Evolutionary conservation across 2,113 vertebrate species (phyloP), one percentile per base, ranked within the genome.

Genomic region (Thunnus maccoyii): DNA sequence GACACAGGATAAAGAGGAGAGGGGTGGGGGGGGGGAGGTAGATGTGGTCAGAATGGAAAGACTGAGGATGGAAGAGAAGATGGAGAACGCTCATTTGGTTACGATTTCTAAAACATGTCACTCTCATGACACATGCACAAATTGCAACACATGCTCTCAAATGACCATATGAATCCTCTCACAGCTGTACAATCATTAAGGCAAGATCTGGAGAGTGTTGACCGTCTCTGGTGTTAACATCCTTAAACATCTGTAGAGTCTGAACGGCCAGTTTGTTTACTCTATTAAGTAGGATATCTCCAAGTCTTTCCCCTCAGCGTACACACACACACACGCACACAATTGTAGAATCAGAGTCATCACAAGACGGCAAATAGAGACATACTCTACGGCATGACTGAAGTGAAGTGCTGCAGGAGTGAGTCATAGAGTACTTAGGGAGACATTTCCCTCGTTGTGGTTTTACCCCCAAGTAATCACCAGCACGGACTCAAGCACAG

Each of bases 391-490:
- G 18, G 16, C 50, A 44, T 61, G 74, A 74, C 71, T 74, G 22
- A 54, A 67, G 62, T 48, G 5, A 55, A 71, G 47, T 72, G 66
- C 74, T 63, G 27, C 47, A 82, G 30, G 58, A 67, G 62, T 91
- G 86, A 90, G 64, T 93, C 91, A 93, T 47, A 5, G 25, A 16
- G 80, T 25, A 66, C 67, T 89, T 83, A 46, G 51, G 76, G 71
- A 86, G 80, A 86, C 73, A 72, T 85, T 89, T 88, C 82, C 82
- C 86, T 84, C 57, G 82, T 68, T 73, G 76, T 70, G 89, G 85
- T 52, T 66, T 90, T 75, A 77, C 48, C 46, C 46, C 76, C 44
- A n/a, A 69, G 68, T 89, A 91, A 90, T 88, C 76, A 86, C 55
- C 57, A 68, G 41, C 27, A 76, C 70, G 65, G 46, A 69, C 67